Conservation (phyloP, 1,140 invertebrate species). For the Drosophila takahashii region DNA sequence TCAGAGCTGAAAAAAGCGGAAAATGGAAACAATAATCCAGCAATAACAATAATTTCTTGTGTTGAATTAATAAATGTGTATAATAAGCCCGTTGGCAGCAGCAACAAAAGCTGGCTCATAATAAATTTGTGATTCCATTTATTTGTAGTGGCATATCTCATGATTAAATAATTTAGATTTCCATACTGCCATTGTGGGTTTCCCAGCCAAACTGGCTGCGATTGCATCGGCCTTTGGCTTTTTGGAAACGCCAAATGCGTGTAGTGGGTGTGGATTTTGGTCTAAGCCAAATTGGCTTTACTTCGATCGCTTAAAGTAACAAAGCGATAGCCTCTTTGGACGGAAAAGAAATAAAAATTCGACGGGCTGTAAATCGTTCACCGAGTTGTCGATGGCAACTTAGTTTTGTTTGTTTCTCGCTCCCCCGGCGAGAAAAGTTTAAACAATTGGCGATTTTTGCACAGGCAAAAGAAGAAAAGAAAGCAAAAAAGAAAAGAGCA, state of each 20-base stretch:
- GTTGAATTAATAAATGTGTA: slow-evolving; percentile 47
- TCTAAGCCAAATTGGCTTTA: slow-evolving; percentile 66
- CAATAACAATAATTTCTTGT: slow-evolving; percentile 41
- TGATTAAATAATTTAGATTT: slow-evolving; percentile 36
- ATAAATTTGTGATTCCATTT: slow-evolving; percentile 29
- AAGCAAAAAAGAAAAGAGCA: slow-evolving; percentile 1
- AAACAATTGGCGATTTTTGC: slow-evolving; percentile 48
- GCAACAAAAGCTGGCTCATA: slow-evolving; percentile 30
- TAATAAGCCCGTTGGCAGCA: slow-evolving; percentile 28
- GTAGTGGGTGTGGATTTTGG: slow-evolving; percentile 63
- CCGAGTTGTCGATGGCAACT: slow-evolving; percentile 40
- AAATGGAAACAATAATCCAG: slow-evolving; percentile 27
- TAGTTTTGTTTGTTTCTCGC: slow-evolving; percentile 47
- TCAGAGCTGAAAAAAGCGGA: slow-evolving; percentile 8
- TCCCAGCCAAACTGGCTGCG: slow-evolving; percentile 35
- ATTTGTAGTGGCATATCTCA: slow-evolving; percentile 33
- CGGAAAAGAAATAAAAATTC: slow-evolving; percentile 22
- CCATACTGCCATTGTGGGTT: slow-evolving; percentile 42
- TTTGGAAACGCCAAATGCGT: slow-evolving; percentile 12
- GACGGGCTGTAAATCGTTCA: slow-evolving; percentile 50
- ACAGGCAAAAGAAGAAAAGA: slow-evolving; percentile 2
- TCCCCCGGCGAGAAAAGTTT: slow-evolving; percentile 42
- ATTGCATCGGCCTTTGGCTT: slow-evolving; percentile 52
- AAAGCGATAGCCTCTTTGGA: slow-evolving; percentile 44
- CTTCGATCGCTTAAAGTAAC: slow-evolving; percentile 62